phyloP scores from a whole-genome alignment of 2,797 vertebrate genomes.

The Fistularia commersonii region DNA sequence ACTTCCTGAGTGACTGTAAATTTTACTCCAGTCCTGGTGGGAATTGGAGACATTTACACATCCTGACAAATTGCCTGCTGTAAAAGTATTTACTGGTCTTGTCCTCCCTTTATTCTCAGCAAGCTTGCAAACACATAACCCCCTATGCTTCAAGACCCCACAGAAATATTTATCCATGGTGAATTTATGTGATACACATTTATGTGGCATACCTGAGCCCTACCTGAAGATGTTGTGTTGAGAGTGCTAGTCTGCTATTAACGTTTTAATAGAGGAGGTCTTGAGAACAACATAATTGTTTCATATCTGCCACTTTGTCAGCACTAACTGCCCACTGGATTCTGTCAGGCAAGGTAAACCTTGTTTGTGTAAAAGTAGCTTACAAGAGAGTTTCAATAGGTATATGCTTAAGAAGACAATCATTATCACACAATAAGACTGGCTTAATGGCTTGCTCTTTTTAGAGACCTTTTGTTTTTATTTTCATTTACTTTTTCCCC shows the following conservation, averaged over 20 bases:
- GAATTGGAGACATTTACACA: slow-evolving; percentile 86
- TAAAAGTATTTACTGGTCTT: slow-evolving; percentile 77
- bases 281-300: slow-evolving; percentile 51
- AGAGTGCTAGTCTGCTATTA: slow-evolving; percentile 36
- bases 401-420: neutral
- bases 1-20: slow-evolving; percentile 93
- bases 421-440: too few species aligned
- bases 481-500: too few species aligned
- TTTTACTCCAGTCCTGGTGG: slow-evolving; percentile 84
- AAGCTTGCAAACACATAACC: slow-evolving; percentile 47
- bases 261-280: slow-evolving; percentile 52
- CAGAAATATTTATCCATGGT: slow-evolving; percentile 62
- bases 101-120: slow-evolving; percentile 61
- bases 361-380: slow-evolving; percentile 26
- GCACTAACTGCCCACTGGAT: slow-evolving; percentile 18
- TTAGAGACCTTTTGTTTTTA: too few species aligned
- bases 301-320: slow-evolving; percentile 39
- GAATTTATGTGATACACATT: slow-evolving; percentile 60
- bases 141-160: slow-evolving; percentile 12
- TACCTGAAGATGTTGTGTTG: slow-evolving; percentile 38
- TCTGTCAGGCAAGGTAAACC: slow-evolving; percentile 7
- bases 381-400: slow-evolving; percentile 3
- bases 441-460: too few species aligned
- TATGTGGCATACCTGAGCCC: slow-evolving; percentile 52
- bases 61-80: slow-evolving; percentile 75